Evolutionary conservation across 2,113 vertebrate genomes (phyloP).

Genomic region (Mus pahari): DNA sequence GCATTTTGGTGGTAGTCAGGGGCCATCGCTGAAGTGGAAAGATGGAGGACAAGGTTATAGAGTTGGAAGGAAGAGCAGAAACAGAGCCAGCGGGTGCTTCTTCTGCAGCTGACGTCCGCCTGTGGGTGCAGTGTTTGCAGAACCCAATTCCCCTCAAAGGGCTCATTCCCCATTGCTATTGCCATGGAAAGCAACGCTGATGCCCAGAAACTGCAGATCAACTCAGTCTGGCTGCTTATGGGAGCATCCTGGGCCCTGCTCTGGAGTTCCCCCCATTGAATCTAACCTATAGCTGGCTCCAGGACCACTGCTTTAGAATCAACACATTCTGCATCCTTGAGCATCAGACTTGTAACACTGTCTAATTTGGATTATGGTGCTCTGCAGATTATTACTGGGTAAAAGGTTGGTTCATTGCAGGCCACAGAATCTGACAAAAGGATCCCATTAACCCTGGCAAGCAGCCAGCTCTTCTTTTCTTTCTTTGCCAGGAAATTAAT

Average conservation of each 20-base stretch:
- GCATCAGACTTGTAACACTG: neutral
- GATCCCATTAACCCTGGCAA: conserved; percentile 72
- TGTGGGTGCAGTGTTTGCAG: neutral
- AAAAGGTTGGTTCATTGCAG: conserved; percentile 61
- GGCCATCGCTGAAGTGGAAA: neutral
- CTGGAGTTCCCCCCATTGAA: neutral
- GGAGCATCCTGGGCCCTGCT: neutral
- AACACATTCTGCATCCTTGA: neutral
- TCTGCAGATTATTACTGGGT: conserved; percentile 23
- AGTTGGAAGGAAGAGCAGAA: neutral
- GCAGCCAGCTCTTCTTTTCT: conserved; percentile 54
- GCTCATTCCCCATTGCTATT: neutral
- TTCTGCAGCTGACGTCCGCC: neutral
- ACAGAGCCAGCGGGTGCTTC: neutral
- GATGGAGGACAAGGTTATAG: neutral
- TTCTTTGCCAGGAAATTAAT: conserved; percentile 74
- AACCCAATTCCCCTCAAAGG: neutral
- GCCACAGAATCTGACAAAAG: conserved; percentile 48
- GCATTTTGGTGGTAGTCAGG: neutral
- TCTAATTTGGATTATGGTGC: conserved; percentile 49
- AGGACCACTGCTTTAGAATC: neutral
- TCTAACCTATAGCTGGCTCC: neutral
- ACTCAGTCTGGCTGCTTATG: neutral
- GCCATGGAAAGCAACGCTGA: neutral
- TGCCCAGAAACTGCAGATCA: neutral